phyloP scores from a whole-genome alignment of 2,888 invertebrate species.

The Dryadula phaetusa region DNA sequence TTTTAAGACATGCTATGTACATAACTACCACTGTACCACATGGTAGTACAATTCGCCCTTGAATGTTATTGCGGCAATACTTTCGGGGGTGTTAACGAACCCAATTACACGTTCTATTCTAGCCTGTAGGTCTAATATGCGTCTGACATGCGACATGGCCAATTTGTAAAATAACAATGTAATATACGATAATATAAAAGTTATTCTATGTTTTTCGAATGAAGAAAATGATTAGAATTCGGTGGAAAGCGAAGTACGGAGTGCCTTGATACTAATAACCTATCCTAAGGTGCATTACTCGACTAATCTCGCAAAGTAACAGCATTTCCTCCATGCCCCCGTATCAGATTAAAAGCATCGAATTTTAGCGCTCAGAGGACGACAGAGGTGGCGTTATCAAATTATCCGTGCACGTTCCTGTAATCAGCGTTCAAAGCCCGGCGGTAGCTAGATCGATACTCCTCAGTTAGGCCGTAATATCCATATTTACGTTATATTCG shows the following conservation, averaged over 20 bases:
- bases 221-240: conserved; percentile 7
- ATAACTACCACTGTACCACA: background rate
- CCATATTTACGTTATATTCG: too few species aligned
- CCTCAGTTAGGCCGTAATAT: conserved; percentile 11
- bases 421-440: conserved; percentile 33
- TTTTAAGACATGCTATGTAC: background rate
- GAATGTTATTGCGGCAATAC: conserved; percentile 21
- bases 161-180: conserved; percentile 19
- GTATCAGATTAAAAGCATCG: conserved; percentile 33
- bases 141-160: conserved; percentile 24
- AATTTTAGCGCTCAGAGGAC: conserved; percentile 20
- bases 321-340: conserved; percentile 17
- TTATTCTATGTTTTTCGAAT: background rate
- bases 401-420: conserved; percentile 35
- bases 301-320: background rate
- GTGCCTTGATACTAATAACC: background rate
- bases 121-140: conserved; percentile 20
- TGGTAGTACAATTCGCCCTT: conserved; percentile 6
- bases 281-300: background rate
- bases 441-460: conserved; percentile 1
- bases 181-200: background rate
- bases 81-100: conserved; percentile 24
- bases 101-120: conserved; percentile 22
- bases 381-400: conserved; percentile 31
- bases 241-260: background rate